These are phyloP conservation scores for Amiota mariae DNA, from an alignment of 2,888 invertebrate genomes.

Conservation along the genomic window DNA sequence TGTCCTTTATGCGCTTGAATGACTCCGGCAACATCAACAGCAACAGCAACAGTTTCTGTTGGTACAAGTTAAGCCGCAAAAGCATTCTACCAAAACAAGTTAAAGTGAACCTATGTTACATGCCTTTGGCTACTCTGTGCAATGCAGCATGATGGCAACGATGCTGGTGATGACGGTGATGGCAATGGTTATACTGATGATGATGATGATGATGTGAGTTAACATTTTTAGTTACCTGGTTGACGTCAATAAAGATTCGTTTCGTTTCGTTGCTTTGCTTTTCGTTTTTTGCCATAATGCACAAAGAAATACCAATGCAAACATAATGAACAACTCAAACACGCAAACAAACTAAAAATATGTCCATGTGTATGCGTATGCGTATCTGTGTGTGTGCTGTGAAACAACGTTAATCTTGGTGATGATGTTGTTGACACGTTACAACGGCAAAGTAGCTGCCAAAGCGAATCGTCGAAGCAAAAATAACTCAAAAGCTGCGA, in stretches of 20 bases:
- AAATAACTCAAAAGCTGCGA: background rate
- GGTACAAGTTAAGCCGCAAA: conserved; percentile 22
- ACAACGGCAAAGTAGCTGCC: background rate
- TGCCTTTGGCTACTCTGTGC: conserved; percentile 11
- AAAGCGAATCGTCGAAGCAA: background rate
- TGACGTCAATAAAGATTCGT: conserved; percentile 16
- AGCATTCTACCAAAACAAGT: conserved; percentile 1
- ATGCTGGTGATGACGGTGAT: too few relatives aligned
- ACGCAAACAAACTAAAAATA: background rate
- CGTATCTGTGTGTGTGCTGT: background rate
- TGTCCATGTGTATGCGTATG: too few relatives aligned
- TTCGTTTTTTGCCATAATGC: conserved; percentile 6
- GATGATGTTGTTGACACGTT: conserved; percentile 25
- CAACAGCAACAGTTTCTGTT: conserved; percentile 9
- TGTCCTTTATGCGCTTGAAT: conserved; percentile 51
- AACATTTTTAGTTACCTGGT: background rate
- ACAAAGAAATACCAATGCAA: background rate
- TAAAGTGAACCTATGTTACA: background rate
- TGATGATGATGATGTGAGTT: background rate
- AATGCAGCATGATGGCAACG: background rate
- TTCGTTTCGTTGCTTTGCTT: background rate
- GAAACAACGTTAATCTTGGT: conserved; percentile 12
- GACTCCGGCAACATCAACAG: conserved; percentile 32
- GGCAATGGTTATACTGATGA: too few relatives aligned
- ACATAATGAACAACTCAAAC: background rate